phyloP scores from a whole-genome alignment of 1,140 invertebrate species.

The Drosophila prosaltans region DNA sequence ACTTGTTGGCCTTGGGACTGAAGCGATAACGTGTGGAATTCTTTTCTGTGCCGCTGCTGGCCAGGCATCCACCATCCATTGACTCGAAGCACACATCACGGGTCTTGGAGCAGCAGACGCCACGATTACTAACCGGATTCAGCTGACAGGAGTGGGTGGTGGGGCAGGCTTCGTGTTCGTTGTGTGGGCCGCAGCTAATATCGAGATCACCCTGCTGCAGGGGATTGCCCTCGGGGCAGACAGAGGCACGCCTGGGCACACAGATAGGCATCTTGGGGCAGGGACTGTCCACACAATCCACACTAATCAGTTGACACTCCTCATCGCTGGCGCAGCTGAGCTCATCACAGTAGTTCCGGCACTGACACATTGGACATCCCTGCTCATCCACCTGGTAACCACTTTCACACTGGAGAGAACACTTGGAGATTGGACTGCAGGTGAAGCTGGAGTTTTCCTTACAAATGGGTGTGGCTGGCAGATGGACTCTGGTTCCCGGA shows the following conservation, averaged over 20 bases:
- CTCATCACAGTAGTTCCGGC: constrained; percentile 90
- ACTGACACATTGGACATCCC: constrained; percentile 90
- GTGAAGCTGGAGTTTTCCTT: constrained; percentile 83
- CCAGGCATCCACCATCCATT: constrained; percentile 86
- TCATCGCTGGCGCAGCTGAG: constrained; percentile 89
- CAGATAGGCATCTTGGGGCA: constrained; percentile 92
- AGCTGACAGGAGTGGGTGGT: constrained; percentile 93
- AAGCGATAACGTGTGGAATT: constrained; percentile 90
- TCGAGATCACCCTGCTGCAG: constrained; percentile 85
- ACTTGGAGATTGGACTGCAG: constrained; percentile 86
- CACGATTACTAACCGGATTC: constrained; percentile 90
- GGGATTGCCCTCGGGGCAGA: constrained; percentile 88
- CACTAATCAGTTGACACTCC: constrained; percentile 86
- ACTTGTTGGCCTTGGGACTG: constrained; percentile 90
- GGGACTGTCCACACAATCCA: constrained; percentile 84
- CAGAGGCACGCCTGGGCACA: constrained; percentile 89
- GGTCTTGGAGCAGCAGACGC: constrained; percentile 93
- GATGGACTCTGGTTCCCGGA: constrained; percentile 85
- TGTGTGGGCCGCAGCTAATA: constrained; percentile 89
- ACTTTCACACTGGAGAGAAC: constrained; percentile 86
- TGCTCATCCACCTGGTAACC: constrained; percentile 87
- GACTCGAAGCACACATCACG: constrained; percentile 92
- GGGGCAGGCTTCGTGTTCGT: constrained; percentile 88
- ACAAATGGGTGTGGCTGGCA: constrained; percentile 80
- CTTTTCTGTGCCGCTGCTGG: constrained; percentile 60